phyloP scores from a whole-genome alignment of 2,888 invertebrate species.

The Philopedon plagiatum region DNA sequence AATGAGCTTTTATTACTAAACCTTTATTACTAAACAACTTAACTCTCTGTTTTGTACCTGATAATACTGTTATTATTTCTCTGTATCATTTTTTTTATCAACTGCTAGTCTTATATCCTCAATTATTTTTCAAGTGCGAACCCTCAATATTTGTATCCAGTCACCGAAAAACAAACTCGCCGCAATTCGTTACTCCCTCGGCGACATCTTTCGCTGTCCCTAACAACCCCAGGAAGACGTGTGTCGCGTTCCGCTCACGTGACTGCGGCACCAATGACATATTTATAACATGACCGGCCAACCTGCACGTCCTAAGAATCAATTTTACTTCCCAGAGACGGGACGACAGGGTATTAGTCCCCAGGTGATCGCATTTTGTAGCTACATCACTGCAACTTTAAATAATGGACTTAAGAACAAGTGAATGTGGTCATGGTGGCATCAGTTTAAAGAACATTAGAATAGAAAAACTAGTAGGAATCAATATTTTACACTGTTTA shows the following conservation, averaged over 20 bases:
- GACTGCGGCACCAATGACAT: conserved; percentile 30
- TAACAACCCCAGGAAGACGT: conserved; percentile 26
- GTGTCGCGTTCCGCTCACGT: conserved; percentile 32
- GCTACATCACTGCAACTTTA: conserved; percentile 2
- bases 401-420: conserved; percentile 5
- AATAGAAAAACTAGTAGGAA: no score
- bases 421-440: no score
- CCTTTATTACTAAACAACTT: no score
- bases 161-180: conserved; percentile 15
- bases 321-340: conserved; percentile 11
- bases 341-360: conserved; percentile 14
- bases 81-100: neutral
- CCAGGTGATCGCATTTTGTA: conserved; percentile 24
- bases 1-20: no score
- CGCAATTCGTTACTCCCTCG: conserved; percentile 16
- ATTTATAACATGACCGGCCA: conserved; percentile 19
- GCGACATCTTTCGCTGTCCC: conserved; percentile 22
- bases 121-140: conserved; percentile 1
- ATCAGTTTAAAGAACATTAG: no score
- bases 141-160: conserved; percentile 14
- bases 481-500: no score
- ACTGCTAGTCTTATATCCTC: neutral
- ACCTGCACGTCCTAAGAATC: conserved; percentile 26
- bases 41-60: no score
- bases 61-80: no score